A percentile compares a stretch with the other conserved stretches of the same genome.
Evolutionary conservation across 2,888 invertebrate species (phyloP).

Genomic region (Ennomos erosarius): DNA sequence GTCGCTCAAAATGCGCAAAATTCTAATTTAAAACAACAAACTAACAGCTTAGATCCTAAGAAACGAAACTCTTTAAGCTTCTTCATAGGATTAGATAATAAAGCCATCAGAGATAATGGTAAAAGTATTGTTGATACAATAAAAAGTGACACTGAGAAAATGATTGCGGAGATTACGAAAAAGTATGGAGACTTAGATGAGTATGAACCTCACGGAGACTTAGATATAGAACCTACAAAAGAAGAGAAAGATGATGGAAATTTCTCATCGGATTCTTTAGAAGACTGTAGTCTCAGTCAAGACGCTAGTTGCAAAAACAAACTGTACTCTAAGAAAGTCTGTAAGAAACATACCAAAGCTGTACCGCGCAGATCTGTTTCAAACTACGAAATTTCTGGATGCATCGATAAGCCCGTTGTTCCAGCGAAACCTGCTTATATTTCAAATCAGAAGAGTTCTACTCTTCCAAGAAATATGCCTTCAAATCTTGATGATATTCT

Average conservation of each 20-base stretch:
- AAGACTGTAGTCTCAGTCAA: conserved; percentile 87
- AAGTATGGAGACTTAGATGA: conserved; percentile 87
- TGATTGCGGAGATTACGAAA: conserved; percentile 87
- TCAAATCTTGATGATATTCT: conserved; percentile 81
- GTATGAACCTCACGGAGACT: conserved; percentile 67
- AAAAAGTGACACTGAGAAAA: conserved; percentile 87
- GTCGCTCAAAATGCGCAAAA: conserved; percentile 60
- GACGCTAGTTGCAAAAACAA: conserved; percentile 81
- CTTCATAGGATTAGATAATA: conserved; percentile 86
- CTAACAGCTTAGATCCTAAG: conserved; percentile 75
- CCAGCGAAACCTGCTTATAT: conserved; percentile 71
- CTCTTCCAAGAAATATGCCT: conserved; percentile 81
- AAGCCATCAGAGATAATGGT: conserved; percentile 73
- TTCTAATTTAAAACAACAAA: conserved; percentile 48
- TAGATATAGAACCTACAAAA: conserved; percentile 74
- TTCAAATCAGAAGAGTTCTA: conserved; percentile 74
- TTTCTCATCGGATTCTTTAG: conserved; percentile 92
- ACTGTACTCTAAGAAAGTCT: conserved; percentile 80
- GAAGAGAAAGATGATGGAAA: conserved; percentile 87
- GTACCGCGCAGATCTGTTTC: conserved; percentile 88
- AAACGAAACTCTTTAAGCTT: conserved; percentile 88
- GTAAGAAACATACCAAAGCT: conserved; percentile 81
- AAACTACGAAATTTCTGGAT: conserved; percentile 89
- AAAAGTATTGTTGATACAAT: conserved; percentile 86
- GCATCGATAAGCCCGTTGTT: conserved; percentile 69